Evolutionary conservation across 2,797 vertebrate species (phyloP), one percentile per base, ranked within the genome.

Genomic region (Sebastes melanostomus): DNA sequence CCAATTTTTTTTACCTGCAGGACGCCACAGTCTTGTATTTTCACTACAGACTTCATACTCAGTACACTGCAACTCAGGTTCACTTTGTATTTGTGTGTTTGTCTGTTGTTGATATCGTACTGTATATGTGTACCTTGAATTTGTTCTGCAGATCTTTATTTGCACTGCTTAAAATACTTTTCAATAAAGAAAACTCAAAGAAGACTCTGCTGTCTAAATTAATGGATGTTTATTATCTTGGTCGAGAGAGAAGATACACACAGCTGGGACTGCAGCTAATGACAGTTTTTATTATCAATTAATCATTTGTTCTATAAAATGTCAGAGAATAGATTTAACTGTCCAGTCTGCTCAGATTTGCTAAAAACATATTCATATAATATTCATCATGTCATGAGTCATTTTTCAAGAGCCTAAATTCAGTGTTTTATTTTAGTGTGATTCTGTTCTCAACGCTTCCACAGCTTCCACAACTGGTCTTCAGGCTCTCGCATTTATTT

Each of bases 1-100:
- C 86, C 88, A 72, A 25, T 75, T 59, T 82, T 25, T 46, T 56
- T 24, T 10, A 69, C 29, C 56, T 46, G 25, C 75, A 84, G 63
- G 32, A 78, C 6, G 13, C 52, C n/a, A 27, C 24, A 66, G 38
- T 78, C 70, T 71, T 65, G 68, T 61, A 5, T 79, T 68, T 55
- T 46, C 38, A 66, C 34, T 72, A 50, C 69, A 78, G 24, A 66
- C 50, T 60, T 81, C 68, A 75, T 34, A 72, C 66, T 84, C 77
- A 83, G 24, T 84, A 65, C 70, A 81, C 66, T 84, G 79, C 62
- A 79, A 75, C 93, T 94, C 94, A 94, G 93, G 94, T 90, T 92
- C 58, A 86, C 84, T 74, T 84, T 89, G 63, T 85, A 78, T 89
- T 74, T 82, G 77, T 87, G 56, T 79, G 22, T 86, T 77, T 86